A percentile compares a stretch with the other conserved stretches of the same genome.
phyloP scores from a whole-genome alignment of 2,113 vertebrate species.

The Chionis minor region DNA sequence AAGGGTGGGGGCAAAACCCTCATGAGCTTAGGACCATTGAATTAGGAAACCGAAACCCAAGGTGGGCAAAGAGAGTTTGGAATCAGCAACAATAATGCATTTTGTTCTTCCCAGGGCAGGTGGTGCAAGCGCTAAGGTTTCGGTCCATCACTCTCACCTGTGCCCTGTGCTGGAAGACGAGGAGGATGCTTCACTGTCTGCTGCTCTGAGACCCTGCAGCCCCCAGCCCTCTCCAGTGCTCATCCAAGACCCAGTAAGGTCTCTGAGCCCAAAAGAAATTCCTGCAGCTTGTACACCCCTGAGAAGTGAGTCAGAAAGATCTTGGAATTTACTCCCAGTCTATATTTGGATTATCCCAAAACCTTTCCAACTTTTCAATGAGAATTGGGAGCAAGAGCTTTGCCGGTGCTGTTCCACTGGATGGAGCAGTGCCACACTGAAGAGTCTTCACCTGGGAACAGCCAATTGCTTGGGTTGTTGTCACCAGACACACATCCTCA shows the following conservation, averaged over 20 bases:
- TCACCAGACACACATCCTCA: neutral
- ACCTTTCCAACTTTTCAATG: neutral
- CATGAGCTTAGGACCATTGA: neutral
- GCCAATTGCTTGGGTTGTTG: neutral
- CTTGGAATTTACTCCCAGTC: neutral
- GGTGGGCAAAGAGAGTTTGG: neutral
- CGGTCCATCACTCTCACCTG: neutral
- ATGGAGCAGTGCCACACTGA: neutral
- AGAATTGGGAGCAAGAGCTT: neutral
- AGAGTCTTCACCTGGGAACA: neutral
- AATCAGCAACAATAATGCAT: neutral
- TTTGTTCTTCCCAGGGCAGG: neutral
- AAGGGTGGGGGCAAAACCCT: neutral
- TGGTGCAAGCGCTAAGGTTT: neutral
- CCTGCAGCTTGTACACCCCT: neutral
- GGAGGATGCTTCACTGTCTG: neutral
- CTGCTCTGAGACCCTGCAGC: neutral
- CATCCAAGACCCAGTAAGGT: neutral
- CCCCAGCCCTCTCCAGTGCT: neutral
- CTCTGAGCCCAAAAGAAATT: neutral
- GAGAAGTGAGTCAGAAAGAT: neutral
- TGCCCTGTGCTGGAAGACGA: neutral
- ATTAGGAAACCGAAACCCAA: neutral
- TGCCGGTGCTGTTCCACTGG: neutral
- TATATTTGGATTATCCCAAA: neutral